These are phyloP conservation scores for Tetrax tetrax DNA, from an alignment of 2,113 vertebrate genomes.

Conservation along the genomic window DNA sequence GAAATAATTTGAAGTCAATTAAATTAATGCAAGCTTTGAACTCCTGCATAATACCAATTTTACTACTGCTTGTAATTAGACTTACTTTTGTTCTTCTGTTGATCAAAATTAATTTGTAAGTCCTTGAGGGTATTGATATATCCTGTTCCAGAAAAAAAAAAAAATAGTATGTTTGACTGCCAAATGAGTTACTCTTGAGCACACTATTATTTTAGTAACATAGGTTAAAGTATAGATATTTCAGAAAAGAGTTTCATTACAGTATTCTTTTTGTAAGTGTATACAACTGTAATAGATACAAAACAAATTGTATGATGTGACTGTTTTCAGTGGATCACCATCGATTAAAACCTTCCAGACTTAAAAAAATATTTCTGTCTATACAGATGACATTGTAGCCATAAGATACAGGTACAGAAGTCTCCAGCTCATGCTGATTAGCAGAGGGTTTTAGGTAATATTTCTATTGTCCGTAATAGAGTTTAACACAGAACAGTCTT, in stretches of 20 bases:
- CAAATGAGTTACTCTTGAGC: not conserved
- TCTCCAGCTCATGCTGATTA: not conserved
- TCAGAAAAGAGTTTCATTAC: not conserved
- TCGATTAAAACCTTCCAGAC: not conserved
- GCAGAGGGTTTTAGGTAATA: not conserved
- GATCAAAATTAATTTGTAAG: constrained; percentile 57
- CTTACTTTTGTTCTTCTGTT: constrained; percentile 42
- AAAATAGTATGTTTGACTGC: not conserved
- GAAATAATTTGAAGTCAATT: constrained; percentile 66
- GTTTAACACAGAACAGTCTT: not conserved
- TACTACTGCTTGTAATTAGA: constrained; percentile 50
- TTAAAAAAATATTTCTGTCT: not conserved
- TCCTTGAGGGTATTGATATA: constrained; percentile 22
- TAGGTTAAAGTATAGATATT: not conserved
- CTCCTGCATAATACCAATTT: not conserved
- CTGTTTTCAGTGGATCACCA: not conserved
- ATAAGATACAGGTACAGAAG: not conserved
- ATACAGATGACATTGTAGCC: not conserved
- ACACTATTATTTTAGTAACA: not conserved
- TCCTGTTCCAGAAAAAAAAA: not conserved
- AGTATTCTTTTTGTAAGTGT: not conserved
- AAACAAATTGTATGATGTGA: not conserved
- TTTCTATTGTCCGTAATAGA: not conserved
- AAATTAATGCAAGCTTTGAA: constrained; percentile 52
- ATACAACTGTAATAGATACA: not conserved